Base-by-base conservation (phyloP, 23 tunicate species). In the Halocynthia aurantium region DNA sequence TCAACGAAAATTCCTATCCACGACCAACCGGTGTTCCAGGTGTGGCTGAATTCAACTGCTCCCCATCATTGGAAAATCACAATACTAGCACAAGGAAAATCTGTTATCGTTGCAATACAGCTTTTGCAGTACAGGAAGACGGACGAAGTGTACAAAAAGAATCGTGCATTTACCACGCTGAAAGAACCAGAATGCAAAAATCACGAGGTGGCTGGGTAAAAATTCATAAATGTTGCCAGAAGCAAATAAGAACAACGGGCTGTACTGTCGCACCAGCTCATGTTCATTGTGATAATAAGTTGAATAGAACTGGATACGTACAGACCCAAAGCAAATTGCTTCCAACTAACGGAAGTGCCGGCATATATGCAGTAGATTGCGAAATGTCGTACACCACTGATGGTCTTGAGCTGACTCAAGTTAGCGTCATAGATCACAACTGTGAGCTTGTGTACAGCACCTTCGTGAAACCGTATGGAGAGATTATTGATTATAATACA, bases 401-500 rank as follows among this genome's bases (percentile, higher is more conserved):
- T 8, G 97, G 97, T 8, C 72, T 85, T 53, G 97, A 91, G 58
- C 77, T 91, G 12, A 77, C 84, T 21, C 81, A 87, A 51, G 90
- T 91, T 17, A 91, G 83, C 50, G 81, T 91, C 8, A 83, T 91
- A 10, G 74, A 91, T 65, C 76, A 72, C 62, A 61, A 77, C 31
- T 49, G 86, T 10, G 57, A 85, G 6, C 71, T 85, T 53, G 81
- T 82, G 5, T 85, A 84, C 77, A 84, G 85, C 55, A 61, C 83
- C 5, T 77, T 85, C 71, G 86, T 82, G 5, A 61, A 74, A 61
- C 97, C 97, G 58, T 67, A 67, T 40, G 90, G 91, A 61, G 73
- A 69, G 31, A 73, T 91, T 52, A 67, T 91, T 7, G 97, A 91
- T 52, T 91, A 85, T 67, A 91, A 91, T 53, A 81, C 90, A 44